Evolutionary conservation across 2,797 vertebrate genomes (phyloP).

Genomic region (Sciurus vulgaris): DNA sequence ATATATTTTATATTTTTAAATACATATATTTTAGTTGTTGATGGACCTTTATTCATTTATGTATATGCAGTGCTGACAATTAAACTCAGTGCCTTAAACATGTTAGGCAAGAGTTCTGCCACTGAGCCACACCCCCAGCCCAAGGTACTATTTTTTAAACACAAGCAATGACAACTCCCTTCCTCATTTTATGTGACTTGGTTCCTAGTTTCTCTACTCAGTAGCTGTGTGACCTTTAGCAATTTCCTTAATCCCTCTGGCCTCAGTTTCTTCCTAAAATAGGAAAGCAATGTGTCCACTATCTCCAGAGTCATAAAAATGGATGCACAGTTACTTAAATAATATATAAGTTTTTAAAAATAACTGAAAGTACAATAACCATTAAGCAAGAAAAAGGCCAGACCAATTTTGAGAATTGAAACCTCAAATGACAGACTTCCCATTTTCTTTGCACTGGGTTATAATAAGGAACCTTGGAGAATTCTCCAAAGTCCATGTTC

Average conservation of each 20-base stretch:
- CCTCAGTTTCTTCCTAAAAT: slow-evolving; percentile 31
- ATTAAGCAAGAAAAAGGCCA: neutral
- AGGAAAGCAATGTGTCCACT: neutral
- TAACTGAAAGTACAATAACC: neutral
- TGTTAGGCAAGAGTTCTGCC: too few species aligned
- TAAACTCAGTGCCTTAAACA: too few species aligned
- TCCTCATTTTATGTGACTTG: neutral
- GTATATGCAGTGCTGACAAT: too few species aligned
- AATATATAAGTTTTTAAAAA: slow-evolving; percentile 4
- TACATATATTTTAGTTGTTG: too few species aligned
- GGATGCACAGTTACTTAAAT: neutral
- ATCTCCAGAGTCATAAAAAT: slow-evolving; percentile 36
- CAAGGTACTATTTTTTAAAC: neutral
- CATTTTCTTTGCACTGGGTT: slow-evolving; percentile 35
- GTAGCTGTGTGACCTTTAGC: neutral
- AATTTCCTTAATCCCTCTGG: neutral
- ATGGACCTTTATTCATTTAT: too few species aligned
- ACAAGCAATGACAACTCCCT: neutral
- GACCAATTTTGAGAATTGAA: neutral
- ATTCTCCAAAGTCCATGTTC: slow-evolving; percentile 6
- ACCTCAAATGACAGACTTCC: slow-evolving; percentile 30
- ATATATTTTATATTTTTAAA: too few species aligned
- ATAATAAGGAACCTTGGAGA: neutral
- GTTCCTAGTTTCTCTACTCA: neutral
- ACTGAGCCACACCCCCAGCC: too few species aligned